Evolutionary conservation across 2,113 vertebrate genomes (phyloP).

Genomic region (Amazona guildingii): DNA sequence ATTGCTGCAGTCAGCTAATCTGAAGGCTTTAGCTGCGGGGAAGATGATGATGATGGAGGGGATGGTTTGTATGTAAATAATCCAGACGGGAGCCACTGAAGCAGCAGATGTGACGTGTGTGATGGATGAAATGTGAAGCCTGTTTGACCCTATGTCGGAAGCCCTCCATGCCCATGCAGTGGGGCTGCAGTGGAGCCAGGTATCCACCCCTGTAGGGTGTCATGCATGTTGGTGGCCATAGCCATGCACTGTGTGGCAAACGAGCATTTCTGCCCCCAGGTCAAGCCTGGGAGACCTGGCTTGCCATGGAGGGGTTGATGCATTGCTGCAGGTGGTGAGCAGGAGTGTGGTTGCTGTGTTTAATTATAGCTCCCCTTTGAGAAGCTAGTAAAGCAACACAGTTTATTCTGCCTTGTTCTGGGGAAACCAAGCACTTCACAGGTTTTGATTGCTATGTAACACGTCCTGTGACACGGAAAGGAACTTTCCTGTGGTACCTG

Average conservation of each 20-base stretch:
- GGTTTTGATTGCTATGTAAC: background rate
- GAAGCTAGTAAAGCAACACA: background rate
- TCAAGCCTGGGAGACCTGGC: background rate
- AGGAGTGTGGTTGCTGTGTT: background rate
- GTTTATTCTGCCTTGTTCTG: background rate
- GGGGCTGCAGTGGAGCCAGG: rapidly evolving
- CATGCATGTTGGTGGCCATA: rapidly evolving
- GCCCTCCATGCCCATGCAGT: rapidly evolving
- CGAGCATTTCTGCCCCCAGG: background rate
- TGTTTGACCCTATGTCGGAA: rapidly evolving
- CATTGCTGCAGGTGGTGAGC: background rate
- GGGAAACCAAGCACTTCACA: background rate
- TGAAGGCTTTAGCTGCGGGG: background rate
- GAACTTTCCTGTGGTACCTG: background rate
- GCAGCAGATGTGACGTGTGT: background rate
- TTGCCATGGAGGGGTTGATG: rapidly evolving
- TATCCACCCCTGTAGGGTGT: background rate
- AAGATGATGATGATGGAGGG: background rate
- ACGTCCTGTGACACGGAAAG: background rate
- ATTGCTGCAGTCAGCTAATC: background rate
- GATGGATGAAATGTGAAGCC: background rate
- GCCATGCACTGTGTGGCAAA: background rate
- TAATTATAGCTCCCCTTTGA: constrained; percentile 22
- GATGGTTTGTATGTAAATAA: background rate
- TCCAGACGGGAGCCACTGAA: background rate